phyloP scores from a whole-genome alignment of 2,113 vertebrate genomes.

The Pachyramphus minor region DNA sequence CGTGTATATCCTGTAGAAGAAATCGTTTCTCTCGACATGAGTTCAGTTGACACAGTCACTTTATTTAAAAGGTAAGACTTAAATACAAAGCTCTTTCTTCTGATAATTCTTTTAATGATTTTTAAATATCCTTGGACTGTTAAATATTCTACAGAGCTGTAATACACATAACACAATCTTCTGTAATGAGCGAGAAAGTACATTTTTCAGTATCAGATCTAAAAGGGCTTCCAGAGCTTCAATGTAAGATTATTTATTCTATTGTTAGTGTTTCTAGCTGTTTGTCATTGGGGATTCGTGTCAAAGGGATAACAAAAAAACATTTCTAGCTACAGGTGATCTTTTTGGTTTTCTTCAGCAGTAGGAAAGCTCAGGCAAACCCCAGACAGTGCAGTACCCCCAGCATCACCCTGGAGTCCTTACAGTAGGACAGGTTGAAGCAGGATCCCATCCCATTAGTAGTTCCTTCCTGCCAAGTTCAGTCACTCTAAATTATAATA shows the following conservation, averaged over 20 bases:
- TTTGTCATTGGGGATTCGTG: not conserved
- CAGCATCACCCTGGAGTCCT: not conserved
- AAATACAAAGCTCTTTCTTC: not conserved
- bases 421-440: not conserved
- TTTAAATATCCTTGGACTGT: not conserved
- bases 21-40: not conserved
- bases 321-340: not conserved
- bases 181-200: accelerated
- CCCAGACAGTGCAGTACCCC: not conserved
- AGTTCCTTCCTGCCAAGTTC: not conserved
- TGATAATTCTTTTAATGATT: not conserved
- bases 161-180: not conserved
- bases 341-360: not conserved
- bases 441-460: not conserved
- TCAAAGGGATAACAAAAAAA: not conserved
- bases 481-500: not conserved
- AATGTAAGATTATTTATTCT: not conserved
- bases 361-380: not conserved
- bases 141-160: not conserved
- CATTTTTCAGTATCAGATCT: not conserved
- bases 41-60: not conserved
- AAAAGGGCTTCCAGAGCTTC: accelerated
- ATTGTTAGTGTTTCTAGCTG: not conserved
- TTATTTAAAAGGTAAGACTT: not conserved
- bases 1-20: not conserved